Base-by-base conservation (phyloP, 1,140 invertebrate species). In the Pseudobourletiella spinata region DNA sequence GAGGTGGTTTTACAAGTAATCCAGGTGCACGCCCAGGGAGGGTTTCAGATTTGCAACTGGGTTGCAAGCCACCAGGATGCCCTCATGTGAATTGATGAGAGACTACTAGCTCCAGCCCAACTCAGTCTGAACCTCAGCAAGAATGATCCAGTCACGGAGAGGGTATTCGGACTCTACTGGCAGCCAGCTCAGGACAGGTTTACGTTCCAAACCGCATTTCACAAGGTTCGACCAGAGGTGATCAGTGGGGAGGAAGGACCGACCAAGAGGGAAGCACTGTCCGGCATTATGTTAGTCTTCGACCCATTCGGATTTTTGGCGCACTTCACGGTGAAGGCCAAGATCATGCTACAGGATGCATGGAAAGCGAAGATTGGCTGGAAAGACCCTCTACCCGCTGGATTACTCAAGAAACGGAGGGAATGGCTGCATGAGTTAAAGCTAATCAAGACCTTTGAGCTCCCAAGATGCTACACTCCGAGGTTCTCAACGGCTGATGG, bases 301-400 rank as follows among this genome's bases (percentile, higher is more conserved):
- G 63, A 66, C 44, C 60, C 57, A 26, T 22, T 68, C 1, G 63
- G 63, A 32, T 59, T 58, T 22, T 39, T 69, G 14, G 30, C 48
- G 20, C 58, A 57, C 18, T 58, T 30, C 11, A 52, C 24, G 6
- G 32, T 70, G 15, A 42, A 43, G n/a, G 54, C 59, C 4, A 64
- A 62, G 51, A 62, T 67, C 0, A 3, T 70, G 2, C 24, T 67
- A n/a, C 62, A 69, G 42, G 55, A 70, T 1, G 26, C 63, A 32
- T 67, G 65, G 65, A 55, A 39, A 28, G 8, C 18, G 1, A 56
- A 59, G n/a, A 29, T 67, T 16, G 63, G 54, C 0, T 67, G 62
- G 61, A 65, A 70, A 39, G 66, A 70, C 8, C 26, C 55, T 25
- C 1, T 67, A 1, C 39, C 58, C 1, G 46, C 28, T 1, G 24